Conservation (phyloP, 2,888 invertebrate genomes). For the Cantharis flavilabris region DNA sequence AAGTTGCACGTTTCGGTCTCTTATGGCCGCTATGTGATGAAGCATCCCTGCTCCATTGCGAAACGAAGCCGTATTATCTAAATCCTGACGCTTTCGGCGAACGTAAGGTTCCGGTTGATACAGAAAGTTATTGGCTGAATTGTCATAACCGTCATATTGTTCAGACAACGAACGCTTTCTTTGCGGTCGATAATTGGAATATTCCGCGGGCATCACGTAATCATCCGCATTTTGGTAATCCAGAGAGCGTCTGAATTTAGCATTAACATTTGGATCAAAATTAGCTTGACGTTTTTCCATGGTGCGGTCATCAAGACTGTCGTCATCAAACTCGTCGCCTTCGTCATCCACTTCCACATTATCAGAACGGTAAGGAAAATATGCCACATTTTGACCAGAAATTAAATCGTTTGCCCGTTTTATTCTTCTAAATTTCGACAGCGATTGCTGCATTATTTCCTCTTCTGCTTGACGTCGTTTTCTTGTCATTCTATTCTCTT, state of each 20-base stretch:
- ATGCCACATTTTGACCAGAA: conserved; percentile 54
- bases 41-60: conserved; percentile 37
- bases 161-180: conserved; percentile 11
- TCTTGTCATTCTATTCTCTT: not conserved
- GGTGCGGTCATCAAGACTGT: conserved; percentile 57
- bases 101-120: conserved; percentile 16
- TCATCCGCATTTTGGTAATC: conserved; percentile 10
- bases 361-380: conserved; percentile 44
- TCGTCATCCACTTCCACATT: conserved; percentile 59
- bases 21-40: conserved; percentile 40
- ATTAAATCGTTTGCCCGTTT: conserved; percentile 51
- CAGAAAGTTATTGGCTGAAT: conserved; percentile 29
- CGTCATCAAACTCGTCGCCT: conserved; percentile 59
- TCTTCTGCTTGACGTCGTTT: not conserved
- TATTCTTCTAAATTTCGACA: conserved; percentile 8
- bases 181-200: conserved; percentile 4
- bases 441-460: not conserved
- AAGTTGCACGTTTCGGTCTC: conserved; percentile 39
- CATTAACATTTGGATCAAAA: conserved; percentile 18
- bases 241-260: not conserved
- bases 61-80: conserved; percentile 36
- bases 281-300: conserved; percentile 43
- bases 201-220: conserved; percentile 6
- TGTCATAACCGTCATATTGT: conserved; percentile 31
- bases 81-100: conserved; percentile 38